Percentiles rank a stretch among this genome's conserved stretches.
Conservation (phyloP, 2,888 invertebrate genomes). For the Strigamia transsilvanica region DNA sequence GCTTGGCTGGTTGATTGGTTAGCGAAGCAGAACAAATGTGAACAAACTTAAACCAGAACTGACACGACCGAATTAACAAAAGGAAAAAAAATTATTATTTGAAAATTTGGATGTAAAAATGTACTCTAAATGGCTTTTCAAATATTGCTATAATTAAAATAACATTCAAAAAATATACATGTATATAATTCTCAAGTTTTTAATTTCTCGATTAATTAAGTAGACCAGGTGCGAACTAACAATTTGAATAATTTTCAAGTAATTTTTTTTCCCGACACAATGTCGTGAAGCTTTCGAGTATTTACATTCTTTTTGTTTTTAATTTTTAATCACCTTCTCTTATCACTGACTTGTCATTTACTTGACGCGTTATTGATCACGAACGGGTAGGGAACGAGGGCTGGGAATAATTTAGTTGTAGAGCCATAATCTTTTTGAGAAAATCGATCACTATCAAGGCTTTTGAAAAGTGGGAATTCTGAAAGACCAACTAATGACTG, state of each 20-base stretch:
- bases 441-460: conserved; percentile 27
- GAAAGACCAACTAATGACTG: conserved; percentile 27
- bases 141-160: too few species aligned
- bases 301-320: background rate
- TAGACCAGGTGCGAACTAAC: background rate
- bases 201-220: too few species aligned
- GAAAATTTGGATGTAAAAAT: too few species aligned
- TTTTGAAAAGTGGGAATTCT: conserved; percentile 11
- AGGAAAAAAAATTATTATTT: too few species aligned
- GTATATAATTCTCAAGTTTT: too few species aligned
- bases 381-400: background rate
- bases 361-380: background rate
- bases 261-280: background rate
- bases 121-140: too few species aligned
- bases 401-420: conserved; percentile 16
- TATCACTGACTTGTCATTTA: background rate
- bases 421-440: conserved; percentile 20
- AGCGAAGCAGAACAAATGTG: too few species aligned
- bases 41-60: too few species aligned
- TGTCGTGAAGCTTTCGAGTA: background rate
- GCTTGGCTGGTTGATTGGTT: too few species aligned
- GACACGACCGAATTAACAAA: too few species aligned
- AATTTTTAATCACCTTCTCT: background rate
- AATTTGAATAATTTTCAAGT: background rate
- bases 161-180: too few species aligned